Conservation (phyloP, 2,797 vertebrate species). For the Atherinosoma microstoma region DNA sequence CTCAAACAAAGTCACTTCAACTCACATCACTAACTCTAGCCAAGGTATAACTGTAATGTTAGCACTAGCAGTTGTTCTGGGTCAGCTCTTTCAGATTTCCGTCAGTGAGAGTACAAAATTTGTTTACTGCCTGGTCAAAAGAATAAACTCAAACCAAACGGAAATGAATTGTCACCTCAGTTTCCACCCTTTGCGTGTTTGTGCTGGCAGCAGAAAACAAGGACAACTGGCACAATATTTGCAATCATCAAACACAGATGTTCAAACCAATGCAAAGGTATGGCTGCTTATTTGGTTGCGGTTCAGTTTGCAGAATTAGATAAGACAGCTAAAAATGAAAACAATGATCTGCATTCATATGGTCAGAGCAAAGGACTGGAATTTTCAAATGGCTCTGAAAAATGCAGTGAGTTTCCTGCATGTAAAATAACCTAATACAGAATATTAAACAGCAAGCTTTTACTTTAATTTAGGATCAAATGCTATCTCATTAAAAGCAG, state of each 20-base stretch:
- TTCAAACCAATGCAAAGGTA: conserved; percentile 80
- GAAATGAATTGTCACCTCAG: conserved; percentile 50
- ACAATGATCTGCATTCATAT: conserved; percentile 19
- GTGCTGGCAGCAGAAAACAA: conserved; percentile 67
- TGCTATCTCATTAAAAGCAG: not conserved
- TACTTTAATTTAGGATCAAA: conserved; percentile 15
- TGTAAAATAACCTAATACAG: not conserved
- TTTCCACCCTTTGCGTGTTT: conserved; percentile 68
- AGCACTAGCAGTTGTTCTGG: conserved; percentile 38
- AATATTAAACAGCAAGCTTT: not conserved
- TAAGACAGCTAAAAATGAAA: conserved; percentile 52
- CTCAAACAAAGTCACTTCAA: conserved; percentile 23
- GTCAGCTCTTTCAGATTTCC: conserved; percentile 61
- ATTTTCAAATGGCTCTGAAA: conserved; percentile 12
- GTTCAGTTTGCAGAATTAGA: conserved; percentile 66
- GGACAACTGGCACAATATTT: conserved; percentile 72
- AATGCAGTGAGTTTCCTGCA: not conserved
- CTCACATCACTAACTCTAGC: conserved; percentile 6
- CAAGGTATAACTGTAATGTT: conserved; percentile 37
- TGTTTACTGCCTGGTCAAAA: conserved; percentile 75
- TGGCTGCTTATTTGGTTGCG: conserved; percentile 62
- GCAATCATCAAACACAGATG: conserved; percentile 83
- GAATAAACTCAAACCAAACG: conserved; percentile 75
- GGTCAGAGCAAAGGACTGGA: conserved; percentile 19
- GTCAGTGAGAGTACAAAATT: conserved; percentile 64